Conservation (phyloP, 2,888 invertebrate genomes). For the Punctoribates punctum region DNA sequence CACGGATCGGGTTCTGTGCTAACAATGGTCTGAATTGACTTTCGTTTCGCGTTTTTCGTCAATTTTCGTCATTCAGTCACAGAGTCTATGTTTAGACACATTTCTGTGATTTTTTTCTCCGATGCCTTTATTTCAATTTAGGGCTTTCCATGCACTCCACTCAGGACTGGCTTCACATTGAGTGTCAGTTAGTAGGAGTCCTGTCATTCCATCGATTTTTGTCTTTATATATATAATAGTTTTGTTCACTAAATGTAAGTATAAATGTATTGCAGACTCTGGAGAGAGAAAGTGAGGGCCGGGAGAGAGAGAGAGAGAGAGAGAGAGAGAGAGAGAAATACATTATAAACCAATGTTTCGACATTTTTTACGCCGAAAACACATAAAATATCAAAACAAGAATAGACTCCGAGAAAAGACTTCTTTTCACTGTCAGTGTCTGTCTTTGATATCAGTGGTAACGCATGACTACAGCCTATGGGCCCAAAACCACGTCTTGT, state of each 20-base stretch:
- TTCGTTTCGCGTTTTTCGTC: conserved; percentile 3
- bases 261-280: background rate
- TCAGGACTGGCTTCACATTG: too few relatives aligned
- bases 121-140: conserved; percentile 7
- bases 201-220: too few relatives aligned
- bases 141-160: too few relatives aligned
- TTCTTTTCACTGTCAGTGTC: background rate
- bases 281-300: background rate
- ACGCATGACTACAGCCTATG: background rate
- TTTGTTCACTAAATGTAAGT: background rate
- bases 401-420: background rate
- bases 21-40: conserved; percentile 7
- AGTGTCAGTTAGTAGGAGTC: too few relatives aligned
- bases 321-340: conserved; percentile 5
- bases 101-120: background rate
- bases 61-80: background rate
- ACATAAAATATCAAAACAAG: background rate
- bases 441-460: background rate
- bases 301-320: background rate
- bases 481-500: too few relatives aligned
- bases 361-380: background rate
- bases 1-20: background rate
- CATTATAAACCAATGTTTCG: conserved; percentile 26
- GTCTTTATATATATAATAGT: too few relatives aligned
- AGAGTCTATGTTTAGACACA: background rate